Percentiles rank a stretch among this genome's conserved stretches.
phyloP scores from a whole-genome alignment of 2,113 vertebrate genomes.

The Megaceryle torquata region DNA sequence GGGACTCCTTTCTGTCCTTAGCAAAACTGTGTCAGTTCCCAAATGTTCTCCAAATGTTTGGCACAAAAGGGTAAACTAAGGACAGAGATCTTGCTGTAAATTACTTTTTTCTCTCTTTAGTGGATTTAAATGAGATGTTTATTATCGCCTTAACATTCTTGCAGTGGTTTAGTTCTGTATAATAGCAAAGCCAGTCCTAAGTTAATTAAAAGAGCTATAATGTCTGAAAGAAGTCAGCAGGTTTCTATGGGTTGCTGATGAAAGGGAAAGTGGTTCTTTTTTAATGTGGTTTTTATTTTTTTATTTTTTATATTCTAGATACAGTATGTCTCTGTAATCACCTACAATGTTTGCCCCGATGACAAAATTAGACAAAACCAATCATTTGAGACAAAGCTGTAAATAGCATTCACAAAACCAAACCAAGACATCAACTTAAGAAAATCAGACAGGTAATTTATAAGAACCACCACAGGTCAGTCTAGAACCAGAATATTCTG shows the following conservation, averaged over 20 bases:
- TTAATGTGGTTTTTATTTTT: neutral
- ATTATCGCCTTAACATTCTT: constrained; percentile 54
- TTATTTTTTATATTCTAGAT: neutral
- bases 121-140: constrained; percentile 61
- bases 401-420: constrained; percentile 3
- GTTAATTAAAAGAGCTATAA: constrained; percentile 75
- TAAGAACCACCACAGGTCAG: neutral
- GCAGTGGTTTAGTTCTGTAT: constrained; percentile 55
- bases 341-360: neutral
- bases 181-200: constrained; percentile 64
- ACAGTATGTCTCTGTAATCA: constrained; percentile 36
- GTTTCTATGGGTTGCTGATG: constrained; percentile 64
- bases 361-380: constrained; percentile 29
- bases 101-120: constrained; percentile 48
- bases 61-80: constrained; percentile 46
- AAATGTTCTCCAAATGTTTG: constrained; percentile 29
- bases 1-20: neutral
- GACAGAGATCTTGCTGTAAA: constrained; percentile 36
- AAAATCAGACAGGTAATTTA: neutral
- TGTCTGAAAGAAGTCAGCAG: constrained; percentile 65
- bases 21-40: constrained; percentile 47
- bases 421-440: neutral
- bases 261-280: constrained; percentile 58
- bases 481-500: neutral
- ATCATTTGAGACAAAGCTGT: neutral